Evolutionary conservation across 1,140 invertebrate species (phyloP), one percentile per base, ranked within the genome.

Genomic region (Acromyrmex heyeri): DNA sequence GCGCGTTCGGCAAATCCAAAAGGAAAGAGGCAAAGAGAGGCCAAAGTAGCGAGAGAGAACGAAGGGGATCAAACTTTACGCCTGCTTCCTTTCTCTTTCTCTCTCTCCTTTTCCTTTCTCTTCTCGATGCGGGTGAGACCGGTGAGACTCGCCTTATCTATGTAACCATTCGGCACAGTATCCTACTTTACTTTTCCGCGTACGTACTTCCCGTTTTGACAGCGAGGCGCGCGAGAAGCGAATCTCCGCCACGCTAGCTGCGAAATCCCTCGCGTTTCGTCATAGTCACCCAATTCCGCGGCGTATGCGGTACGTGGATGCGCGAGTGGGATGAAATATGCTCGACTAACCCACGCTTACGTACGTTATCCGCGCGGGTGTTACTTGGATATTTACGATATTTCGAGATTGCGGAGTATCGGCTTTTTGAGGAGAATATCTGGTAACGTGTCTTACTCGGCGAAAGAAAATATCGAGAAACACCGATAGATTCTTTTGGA

Each of bases 131-230:
- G 14, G 14, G 61, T 44, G 38, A 55, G 62, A 38, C 6, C 70
- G 34, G 30, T 12, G 16, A 55, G 62, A 38, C 3, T 82, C 21
- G 34, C 18, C 67, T 82, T 73, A 82, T 82, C 67, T 82, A 38
- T 48, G 67, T 82, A 82, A 82, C 78, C 79, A 82, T 82, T 82
- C 67, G 79, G 79, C 79, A 82, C 24, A 82, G 67, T 82, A 82
- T 82, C 53, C 65, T 82, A 82, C 79, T 82, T 81, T 70, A 70
- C 65, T 81, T 64, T 12, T 67, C n/a, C 48, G 77, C 57, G 62
- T 67, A 53, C 57, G 18, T 55, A 34, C 72, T 27, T 30, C 8
- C 30, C 50, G 34, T 81, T 81, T 81, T 81, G 78, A 81, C 65
- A 70, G 78, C 30, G 62, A 14, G 14, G 64, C 44, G 77, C n/a